Evolutionary conservation across 2,888 invertebrate species (phyloP).

Genomic region (Drosophila aldrichi): DNA sequence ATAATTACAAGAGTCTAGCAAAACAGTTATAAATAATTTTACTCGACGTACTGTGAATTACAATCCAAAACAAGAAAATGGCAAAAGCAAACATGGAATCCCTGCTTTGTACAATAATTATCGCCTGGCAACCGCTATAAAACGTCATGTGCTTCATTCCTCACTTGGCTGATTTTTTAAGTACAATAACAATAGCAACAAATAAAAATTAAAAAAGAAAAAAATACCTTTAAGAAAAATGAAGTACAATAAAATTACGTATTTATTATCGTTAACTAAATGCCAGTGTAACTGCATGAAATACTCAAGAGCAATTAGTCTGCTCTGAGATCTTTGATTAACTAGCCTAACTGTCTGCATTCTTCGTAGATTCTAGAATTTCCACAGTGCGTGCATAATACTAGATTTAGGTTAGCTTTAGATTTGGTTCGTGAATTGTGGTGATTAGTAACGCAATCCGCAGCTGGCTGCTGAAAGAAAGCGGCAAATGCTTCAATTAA

Average conservation of each 20-base stretch:
- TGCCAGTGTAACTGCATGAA: slow-evolving; percentile 29
- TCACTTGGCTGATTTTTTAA: slow-evolving; percentile 67
- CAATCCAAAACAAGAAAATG: slow-evolving; percentile 26
- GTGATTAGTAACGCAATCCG: slow-evolving; percentile 43
- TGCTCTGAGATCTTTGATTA: slow-evolving; percentile 45
- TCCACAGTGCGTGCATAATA: slow-evolving; percentile 48
- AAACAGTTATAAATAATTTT: slow-evolving; percentile 53
- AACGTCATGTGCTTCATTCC: slow-evolving; percentile 38
- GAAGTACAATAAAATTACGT: slow-evolving; percentile 7
- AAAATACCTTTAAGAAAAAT: neutral
- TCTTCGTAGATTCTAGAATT: slow-evolving; percentile 24
- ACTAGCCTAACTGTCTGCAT: slow-evolving; percentile 52
- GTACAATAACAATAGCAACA: slow-evolving; percentile 1
- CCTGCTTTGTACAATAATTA: slow-evolving; percentile 54
- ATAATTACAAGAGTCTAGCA: slow-evolving; percentile 31
- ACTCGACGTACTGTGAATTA: slow-evolving; percentile 43
- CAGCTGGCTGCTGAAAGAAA: slow-evolving; percentile 31
- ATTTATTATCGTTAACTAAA: slow-evolving; percentile 64
- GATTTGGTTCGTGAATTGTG: slow-evolving; percentile 51
- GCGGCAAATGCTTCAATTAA: slow-evolving; percentile 43
- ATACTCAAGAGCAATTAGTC: slow-evolving; percentile 40
- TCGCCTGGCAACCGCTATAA: slow-evolving; percentile 49
- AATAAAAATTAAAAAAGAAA: neutral
- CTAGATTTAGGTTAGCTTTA: slow-evolving; percentile 64
- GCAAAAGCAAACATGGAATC: neutral